A percentile compares a stretch with the other conserved stretches of the same genome.
Conservation (phyloP, 2,797 vertebrate genomes). For the Remorina albescens region DNA sequence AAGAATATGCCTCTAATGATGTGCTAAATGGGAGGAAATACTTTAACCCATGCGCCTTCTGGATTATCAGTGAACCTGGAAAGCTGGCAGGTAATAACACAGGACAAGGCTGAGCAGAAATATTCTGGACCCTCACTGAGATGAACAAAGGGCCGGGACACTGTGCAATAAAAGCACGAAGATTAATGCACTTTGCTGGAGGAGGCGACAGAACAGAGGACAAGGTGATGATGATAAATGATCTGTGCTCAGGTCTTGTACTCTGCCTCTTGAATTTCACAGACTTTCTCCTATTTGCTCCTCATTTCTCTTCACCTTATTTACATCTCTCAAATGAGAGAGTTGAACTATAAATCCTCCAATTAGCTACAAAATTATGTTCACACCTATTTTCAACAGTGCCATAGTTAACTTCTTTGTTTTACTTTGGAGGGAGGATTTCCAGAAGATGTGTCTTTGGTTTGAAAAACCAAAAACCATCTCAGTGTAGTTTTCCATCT, state of each 20-base stretch:
- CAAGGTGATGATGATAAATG: conserved; percentile 43
- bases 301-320: conserved; percentile 1
- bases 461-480: no score
- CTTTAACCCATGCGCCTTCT: conserved; percentile 41
- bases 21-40: conserved; percentile 61
- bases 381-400: not conserved
- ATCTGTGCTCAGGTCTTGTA: conserved; percentile 26
- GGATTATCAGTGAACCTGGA: conserved; percentile 41
- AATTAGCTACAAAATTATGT: not conserved
- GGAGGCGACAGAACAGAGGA: conserved; percentile 10
- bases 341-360: not conserved
- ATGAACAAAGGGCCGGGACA: conserved; percentile 34
- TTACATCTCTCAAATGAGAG: not conserved
- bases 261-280: conserved; percentile 32
- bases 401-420: not conserved
- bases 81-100: conserved; percentile 35
- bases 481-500: no score
- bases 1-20: conserved; percentile 60
- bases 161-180: conserved; percentile 18
- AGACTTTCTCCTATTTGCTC: conserved; percentile 19
- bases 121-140: conserved; percentile 50
- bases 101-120: conserved; percentile 27
- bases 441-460: no score
- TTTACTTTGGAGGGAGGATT: no score
- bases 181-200: conserved; percentile 38